phyloP scores from a whole-genome alignment of 2,888 invertebrate genomes.

The Sipha maydis region DNA sequence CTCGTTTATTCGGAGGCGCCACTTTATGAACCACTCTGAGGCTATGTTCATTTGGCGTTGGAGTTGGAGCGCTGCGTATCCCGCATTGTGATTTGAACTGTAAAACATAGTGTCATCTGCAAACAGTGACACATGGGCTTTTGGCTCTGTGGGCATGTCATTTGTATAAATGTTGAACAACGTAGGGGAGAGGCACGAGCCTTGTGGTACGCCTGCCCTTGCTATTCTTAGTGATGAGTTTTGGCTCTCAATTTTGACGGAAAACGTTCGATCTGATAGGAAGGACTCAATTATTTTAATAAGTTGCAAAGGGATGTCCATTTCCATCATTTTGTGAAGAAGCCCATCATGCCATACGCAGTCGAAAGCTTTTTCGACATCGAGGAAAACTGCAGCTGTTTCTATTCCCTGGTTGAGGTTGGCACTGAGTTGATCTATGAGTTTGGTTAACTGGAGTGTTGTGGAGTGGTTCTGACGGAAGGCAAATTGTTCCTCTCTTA shows the following conservation, averaged over 20 bases:
- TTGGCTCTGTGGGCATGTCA: slow-evolving; percentile 6
- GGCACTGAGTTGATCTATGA: not conserved
- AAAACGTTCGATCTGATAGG: slow-evolving; percentile 10
- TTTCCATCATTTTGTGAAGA: not conserved
- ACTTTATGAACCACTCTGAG: not conserved
- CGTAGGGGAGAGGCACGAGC: not conserved
- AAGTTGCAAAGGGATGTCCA: not conserved
- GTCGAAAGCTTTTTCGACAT: slow-evolving; percentile 10
- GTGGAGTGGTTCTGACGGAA: not conserved
- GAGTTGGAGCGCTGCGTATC: not conserved
- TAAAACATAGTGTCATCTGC: slow-evolving; percentile 36
- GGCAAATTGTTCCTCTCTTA: too few species aligned
- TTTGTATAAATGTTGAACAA: slow-evolving; percentile 15
- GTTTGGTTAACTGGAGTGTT: not conserved
- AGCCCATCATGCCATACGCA: slow-evolving; percentile 32
- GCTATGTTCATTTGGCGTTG: not conserved
- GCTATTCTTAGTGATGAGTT: not conserved
- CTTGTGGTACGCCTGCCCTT: slow-evolving; percentile 21
- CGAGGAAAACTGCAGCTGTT: slow-evolving; percentile 3
- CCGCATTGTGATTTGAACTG: not conserved
- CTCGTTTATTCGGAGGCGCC: not conserved
- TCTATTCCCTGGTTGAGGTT: not conserved
- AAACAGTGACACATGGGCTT: slow-evolving; percentile 13
- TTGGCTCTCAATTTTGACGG: not conserved
- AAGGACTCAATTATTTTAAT: slow-evolving; percentile 26